A percentile compares a stretch with the other conserved stretches of the same genome.
phyloP scores from a whole-genome alignment of 2,888 invertebrate genomes.

The Chaitophorus viminalis region DNA sequence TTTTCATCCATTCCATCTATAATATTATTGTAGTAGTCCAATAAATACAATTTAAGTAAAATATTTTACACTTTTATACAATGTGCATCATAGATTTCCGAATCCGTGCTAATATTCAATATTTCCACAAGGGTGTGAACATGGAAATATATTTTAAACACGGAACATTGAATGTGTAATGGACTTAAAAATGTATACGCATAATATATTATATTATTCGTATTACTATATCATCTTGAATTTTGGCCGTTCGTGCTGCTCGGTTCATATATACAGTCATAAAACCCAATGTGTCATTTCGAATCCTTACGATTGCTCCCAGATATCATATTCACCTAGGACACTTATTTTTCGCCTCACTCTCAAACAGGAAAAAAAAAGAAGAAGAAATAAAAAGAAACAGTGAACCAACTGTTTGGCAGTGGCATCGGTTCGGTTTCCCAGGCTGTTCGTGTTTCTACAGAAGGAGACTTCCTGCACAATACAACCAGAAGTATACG shows the following conservation, averaged over 20 bases:
- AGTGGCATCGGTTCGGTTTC: constrained; percentile 38
- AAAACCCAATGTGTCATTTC: constrained; percentile 47
- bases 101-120: not conserved
- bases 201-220: not conserved
- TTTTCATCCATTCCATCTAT: no score
- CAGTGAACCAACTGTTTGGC: constrained; percentile 11
- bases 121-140: not conserved
- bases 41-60: not conserved
- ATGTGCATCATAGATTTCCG: not conserved
- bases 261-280: constrained; percentile 37
- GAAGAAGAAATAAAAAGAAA: not conserved
- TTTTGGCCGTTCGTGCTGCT: not conserved
- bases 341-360: constrained; percentile 26
- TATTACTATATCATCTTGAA: not conserved
- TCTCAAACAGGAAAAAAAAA: not conserved
- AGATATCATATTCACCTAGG: constrained; percentile 27
- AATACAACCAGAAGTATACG: not conserved
- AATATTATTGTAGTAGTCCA: no score
- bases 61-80: not conserved
- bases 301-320: constrained; percentile 53
- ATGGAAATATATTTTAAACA: not conserved
- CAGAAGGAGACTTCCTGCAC: constrained; percentile 41
- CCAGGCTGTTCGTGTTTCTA: constrained; percentile 61
- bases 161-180: constrained; percentile 31
- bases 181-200: constrained; percentile 12